Percentiles rank a stretch among this genome's conserved stretches.
Evolutionary conservation across 2,888 invertebrate species (phyloP).

Genomic region (Mantis religiosa): DNA sequence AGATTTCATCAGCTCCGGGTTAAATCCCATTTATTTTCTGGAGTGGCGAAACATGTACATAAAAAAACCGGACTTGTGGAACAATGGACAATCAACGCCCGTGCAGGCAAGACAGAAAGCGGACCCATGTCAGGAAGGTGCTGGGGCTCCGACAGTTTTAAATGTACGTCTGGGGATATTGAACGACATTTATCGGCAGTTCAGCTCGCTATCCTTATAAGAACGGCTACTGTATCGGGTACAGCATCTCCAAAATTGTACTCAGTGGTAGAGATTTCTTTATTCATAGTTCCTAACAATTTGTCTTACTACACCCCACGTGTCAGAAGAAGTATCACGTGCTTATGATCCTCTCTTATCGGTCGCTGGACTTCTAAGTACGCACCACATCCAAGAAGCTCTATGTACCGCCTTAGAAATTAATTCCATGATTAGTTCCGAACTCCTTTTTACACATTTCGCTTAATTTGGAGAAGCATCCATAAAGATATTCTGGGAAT

Average conservation of each 20-base stretch:
- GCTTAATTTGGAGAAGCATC: too few species aligned
- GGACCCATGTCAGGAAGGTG: neutral
- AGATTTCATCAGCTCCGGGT: constrained; percentile 16
- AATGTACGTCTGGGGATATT: neutral
- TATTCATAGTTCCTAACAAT: too few species aligned
- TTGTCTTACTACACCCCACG: too few species aligned
- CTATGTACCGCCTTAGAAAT: too few species aligned
- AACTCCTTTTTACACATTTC: too few species aligned
- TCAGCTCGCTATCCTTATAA: neutral
- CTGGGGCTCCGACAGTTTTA: neutral
- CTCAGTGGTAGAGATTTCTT: too few species aligned
- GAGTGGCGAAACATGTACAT: constrained; percentile 17
- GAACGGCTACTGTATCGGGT: neutral
- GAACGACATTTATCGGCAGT: neutral
- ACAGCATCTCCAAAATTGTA: neutral
- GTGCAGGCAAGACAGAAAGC: neutral
- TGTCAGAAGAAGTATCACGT: too few species aligned
- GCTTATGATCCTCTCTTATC: too few species aligned
- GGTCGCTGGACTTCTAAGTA: too few species aligned
- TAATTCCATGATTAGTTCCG: too few species aligned
- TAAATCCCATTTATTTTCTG: constrained; percentile 17
- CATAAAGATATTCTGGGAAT: too few species aligned
- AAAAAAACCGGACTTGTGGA: neutral
- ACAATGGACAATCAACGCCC: constrained; percentile 2
- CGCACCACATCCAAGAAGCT: too few species aligned